phyloP scores from a whole-genome alignment of 2,113 vertebrate species.

The Chinchilla lanigera region DNA sequence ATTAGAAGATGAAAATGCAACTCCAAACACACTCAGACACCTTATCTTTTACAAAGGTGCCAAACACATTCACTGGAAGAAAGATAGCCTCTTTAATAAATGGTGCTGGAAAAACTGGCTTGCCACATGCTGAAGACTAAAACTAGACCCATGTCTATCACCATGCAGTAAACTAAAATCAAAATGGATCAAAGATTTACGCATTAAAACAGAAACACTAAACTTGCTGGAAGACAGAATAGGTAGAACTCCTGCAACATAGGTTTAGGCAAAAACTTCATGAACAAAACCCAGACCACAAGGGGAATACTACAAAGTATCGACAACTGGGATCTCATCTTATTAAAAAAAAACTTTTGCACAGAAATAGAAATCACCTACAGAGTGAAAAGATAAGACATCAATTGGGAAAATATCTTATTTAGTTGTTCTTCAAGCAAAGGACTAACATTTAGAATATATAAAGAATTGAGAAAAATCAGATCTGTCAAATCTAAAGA shows the following conservation, averaged over 20 bases:
- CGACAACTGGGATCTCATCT: background rate
- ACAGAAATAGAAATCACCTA: background rate
- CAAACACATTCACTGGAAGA: background rate
- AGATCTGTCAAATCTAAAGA: background rate
- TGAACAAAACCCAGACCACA: background rate
- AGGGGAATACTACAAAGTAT: background rate
- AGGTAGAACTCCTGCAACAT: background rate
- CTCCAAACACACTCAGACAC: background rate
- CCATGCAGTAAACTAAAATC: background rate
- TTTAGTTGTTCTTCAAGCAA: background rate
- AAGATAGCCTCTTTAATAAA: background rate
- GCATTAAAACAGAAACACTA: background rate
- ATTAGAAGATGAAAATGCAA: background rate
- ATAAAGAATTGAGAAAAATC: background rate
- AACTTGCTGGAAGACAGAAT: background rate
- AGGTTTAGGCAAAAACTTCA: background rate
- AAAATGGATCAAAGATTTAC: background rate
- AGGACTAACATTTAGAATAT: background rate
- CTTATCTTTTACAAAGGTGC: background rate
- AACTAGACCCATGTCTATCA: background rate
- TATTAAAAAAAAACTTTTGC: background rate
- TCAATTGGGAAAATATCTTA: background rate
- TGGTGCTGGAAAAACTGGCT: background rate
- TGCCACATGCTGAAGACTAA: background rate
- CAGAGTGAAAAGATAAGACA: background rate